Evolutionary conservation across 1,140 invertebrate genomes (phyloP).

Genomic region (Heliothis subflexa): DNA sequence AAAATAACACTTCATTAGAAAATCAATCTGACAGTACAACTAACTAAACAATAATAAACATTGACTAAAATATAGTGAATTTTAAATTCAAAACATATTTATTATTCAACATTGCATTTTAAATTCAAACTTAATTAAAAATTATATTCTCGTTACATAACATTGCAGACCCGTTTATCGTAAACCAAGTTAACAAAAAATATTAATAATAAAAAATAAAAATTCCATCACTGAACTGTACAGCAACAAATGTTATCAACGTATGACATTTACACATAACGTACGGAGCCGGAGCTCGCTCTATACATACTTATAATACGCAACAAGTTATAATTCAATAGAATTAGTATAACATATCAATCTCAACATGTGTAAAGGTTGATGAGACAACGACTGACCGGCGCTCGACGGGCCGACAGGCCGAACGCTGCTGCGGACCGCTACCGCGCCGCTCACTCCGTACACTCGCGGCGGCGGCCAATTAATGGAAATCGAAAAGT

Average conservation of each 20-base stretch:
- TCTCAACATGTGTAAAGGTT: conserved; percentile 86
- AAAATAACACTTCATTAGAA: conserved; percentile 81
- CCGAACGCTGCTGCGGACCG: neutral
- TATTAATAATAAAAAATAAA: conserved; percentile 78
- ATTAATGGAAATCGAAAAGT: conserved; percentile 14
- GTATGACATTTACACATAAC: conserved; percentile 57
- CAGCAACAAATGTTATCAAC: conserved; percentile 69
- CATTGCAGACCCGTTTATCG: conserved; percentile 83
- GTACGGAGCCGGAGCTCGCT: conserved; percentile 60
- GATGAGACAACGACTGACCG: conserved; percentile 78
- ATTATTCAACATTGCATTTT: conserved; percentile 68
- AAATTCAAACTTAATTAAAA: conserved; percentile 77
- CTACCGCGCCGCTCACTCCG: conserved; percentile 13
- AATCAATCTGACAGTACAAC: conserved; percentile 74
- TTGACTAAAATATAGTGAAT: conserved; percentile 83
- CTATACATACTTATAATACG: conserved; percentile 81
- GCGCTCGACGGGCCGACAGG: conserved; percentile 52
- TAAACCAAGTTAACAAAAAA: conserved; percentile 83
- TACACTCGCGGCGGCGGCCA: conserved; percentile 42
- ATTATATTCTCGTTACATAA: conserved; percentile 70
- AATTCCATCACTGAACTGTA: conserved; percentile 74
- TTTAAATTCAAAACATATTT: conserved; percentile 76
- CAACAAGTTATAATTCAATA: conserved; percentile 86
- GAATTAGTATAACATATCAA: conserved; percentile 86
- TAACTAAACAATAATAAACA: conserved; percentile 81